Conservation (phyloP, 2,888 invertebrate species). For the Meghimatium bilineatum region DNA sequence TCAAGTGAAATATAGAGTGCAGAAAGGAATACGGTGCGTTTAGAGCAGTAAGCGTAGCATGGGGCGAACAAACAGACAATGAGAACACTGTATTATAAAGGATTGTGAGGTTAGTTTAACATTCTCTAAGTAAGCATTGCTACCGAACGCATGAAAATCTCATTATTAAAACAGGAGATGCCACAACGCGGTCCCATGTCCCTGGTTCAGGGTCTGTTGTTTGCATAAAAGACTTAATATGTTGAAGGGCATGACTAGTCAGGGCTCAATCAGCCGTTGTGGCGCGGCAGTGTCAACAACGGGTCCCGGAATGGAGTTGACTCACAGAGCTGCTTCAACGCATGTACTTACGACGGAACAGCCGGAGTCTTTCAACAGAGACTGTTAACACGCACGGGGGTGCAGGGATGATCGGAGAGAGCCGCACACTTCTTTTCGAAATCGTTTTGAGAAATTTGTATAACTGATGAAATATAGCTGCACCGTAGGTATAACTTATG, state of each 20-base stretch:
- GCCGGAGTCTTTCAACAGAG: slow-evolving; percentile 8
- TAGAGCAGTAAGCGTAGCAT: not conserved
- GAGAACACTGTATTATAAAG: slow-evolving; percentile 2
- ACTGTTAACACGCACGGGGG: slow-evolving; percentile 1
- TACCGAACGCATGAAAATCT: slow-evolving; percentile 26
- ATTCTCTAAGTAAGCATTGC: slow-evolving; percentile 3
- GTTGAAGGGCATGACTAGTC: slow-evolving; percentile 50
- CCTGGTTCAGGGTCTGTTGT: slow-evolving; percentile 31
- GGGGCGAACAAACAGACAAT: slow-evolving; percentile 14
- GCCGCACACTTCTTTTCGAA: not conserved
- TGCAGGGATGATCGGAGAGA: not conserved
- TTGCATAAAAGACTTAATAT: slow-evolving; percentile 51
- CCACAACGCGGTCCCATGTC: slow-evolving; percentile 20
- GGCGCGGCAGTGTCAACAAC: slow-evolving; percentile 60
- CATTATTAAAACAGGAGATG: slow-evolving; percentile 42
- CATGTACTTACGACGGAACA: slow-evolving; percentile 16
- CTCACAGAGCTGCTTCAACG: slow-evolving; percentile 17
- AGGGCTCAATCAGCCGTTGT: slow-evolving; percentile 52
- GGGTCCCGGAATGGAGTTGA: slow-evolving; percentile 21
- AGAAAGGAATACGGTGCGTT: too few relatives aligned
- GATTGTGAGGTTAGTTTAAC: not conserved
- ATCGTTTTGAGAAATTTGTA: too few relatives aligned
- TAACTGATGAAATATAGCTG: too few relatives aligned
- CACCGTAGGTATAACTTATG: too few relatives aligned
- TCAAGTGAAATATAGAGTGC: too few relatives aligned